phyloP scores from a whole-genome alignment of 1,140 invertebrate genomes.

The Contarinia nasturtii region DNA sequence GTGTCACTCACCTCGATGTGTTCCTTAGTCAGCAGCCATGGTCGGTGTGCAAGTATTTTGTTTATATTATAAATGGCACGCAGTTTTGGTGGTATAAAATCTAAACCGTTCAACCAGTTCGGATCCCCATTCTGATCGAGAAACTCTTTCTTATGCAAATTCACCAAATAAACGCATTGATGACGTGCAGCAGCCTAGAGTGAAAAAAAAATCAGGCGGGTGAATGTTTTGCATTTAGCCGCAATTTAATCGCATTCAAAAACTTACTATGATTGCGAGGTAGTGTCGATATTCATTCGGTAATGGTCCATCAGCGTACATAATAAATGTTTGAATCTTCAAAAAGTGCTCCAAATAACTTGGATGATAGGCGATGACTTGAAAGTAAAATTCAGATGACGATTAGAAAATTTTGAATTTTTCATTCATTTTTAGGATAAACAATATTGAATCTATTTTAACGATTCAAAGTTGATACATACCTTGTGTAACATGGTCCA shows the following conservation, averaged over 20 bases:
- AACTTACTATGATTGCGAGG: slow-evolving; percentile 82
- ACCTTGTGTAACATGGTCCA: slow-evolving; percentile 56
- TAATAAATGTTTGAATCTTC: slow-evolving; percentile 61
- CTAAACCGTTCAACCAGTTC: slow-evolving; percentile 59
- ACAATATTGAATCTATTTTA: too few species aligned
- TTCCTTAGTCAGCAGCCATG: slow-evolving; percentile 63
- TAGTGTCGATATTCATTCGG: slow-evolving; percentile 67
- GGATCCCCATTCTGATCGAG: slow-evolving; percentile 55
- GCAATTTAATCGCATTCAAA: too few species aligned
- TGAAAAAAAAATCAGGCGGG: too few species aligned
- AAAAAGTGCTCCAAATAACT: slow-evolving; percentile 64
- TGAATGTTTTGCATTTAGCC: too few species aligned
- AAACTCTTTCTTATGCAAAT: slow-evolving; percentile 68
- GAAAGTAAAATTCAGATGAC: too few species aligned
- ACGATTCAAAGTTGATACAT: too few species aligned
- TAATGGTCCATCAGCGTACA: slow-evolving; percentile 67
- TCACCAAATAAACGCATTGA: slow-evolving; percentile 69
- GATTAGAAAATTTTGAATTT: too few species aligned
- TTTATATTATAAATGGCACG: slow-evolving; percentile 72
- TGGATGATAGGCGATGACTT: slow-evolving; percentile 65
- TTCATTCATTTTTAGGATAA: too few species aligned
- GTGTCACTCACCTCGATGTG: slow-evolving; percentile 67
- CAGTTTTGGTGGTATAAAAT: slow-evolving; percentile 58
- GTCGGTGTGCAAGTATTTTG: slow-evolving; percentile 72
- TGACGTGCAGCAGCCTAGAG: slow-evolving; percentile 68